phyloP scores from a whole-genome alignment of 2,797 vertebrate species.

The Karalla daura region DNA sequence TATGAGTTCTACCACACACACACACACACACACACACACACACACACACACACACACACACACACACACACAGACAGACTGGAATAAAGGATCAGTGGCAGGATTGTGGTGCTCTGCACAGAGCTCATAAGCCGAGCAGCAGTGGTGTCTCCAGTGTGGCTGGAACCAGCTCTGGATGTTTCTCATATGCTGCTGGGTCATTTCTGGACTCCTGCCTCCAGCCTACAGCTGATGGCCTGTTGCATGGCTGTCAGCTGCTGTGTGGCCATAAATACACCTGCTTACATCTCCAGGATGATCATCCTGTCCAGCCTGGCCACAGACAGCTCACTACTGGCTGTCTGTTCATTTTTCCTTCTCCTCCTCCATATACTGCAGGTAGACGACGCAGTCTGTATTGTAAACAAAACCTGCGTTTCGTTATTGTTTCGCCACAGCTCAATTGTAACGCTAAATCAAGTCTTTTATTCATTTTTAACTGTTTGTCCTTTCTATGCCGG shows the following conservation, averaged over 20 bases:
- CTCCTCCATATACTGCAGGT: conserved; percentile 39
- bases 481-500: neutral
- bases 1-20: too few relatives aligned
- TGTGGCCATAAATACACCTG: conserved; percentile 69
- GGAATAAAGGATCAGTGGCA: conserved; percentile 48
- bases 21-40: too few relatives aligned
- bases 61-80: too few relatives aligned
- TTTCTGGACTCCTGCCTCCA: conserved; percentile 53
- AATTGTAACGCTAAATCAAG: conserved; percentile 60
- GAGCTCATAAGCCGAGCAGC: conserved; percentile 43
- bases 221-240: conserved; percentile 53
- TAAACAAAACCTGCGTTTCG: conserved; percentile 57
- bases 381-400: conserved; percentile 33
- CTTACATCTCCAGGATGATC: conserved; percentile 50
- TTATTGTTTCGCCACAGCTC: conserved; percentile 60
- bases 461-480: conserved; percentile 18
- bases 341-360: conserved; percentile 57
- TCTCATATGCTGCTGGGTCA: conserved; percentile 43
- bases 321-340: conserved; percentile 38
- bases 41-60: too few relatives aligned
- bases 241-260: conserved; percentile 65
- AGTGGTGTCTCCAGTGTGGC: conserved; percentile 48
- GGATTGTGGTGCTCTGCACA: conserved; percentile 39
- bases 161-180: conserved; percentile 60
- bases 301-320: conserved; percentile 57